Conservation (phyloP, 2,797 vertebrate genomes). For the Holocentrus rufus region DNA sequence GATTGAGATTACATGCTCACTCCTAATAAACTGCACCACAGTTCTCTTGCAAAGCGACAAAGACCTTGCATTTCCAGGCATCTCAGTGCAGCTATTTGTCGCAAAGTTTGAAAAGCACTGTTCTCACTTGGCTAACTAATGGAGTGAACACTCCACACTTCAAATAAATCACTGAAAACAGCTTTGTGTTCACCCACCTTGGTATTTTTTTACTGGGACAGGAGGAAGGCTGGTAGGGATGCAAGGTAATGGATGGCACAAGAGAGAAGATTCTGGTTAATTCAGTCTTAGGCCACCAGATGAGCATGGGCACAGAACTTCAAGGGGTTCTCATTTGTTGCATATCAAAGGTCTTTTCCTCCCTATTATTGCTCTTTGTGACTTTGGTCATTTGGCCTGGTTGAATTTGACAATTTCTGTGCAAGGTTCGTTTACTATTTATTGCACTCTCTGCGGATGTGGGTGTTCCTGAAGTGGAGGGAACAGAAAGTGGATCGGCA, state of each 20-base stretch:
- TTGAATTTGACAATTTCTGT: constrained; percentile 37
- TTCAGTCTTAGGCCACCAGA: constrained; percentile 46
- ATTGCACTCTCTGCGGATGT: constrained; percentile 8
- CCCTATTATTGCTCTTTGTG: constrained; percentile 42
- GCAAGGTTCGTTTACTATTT: constrained; percentile 23
- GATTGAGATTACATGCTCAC: background rate
- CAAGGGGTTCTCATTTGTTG: constrained; percentile 66
- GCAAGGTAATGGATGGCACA: background rate
- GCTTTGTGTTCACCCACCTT: constrained; percentile 11
- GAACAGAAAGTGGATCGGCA: constrained; percentile 22
- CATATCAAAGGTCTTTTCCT: constrained; percentile 35
- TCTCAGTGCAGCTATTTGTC: background rate
- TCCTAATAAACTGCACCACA: background rate
- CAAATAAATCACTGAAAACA: constrained; percentile 24
- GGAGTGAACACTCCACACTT: constrained; percentile 1
- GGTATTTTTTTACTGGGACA: constrained; percentile 13
- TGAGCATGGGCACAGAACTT: constrained; percentile 45
- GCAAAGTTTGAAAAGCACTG: too few relatives aligned
- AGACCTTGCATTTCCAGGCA: background rate
- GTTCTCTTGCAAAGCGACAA: background rate
- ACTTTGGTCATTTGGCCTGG: constrained; percentile 47
- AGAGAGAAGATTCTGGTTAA: constrained; percentile 33
- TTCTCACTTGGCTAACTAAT: background rate
- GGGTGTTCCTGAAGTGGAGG: constrained; percentile 23
- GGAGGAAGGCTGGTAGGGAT: constrained; percentile 27